These are phyloP conservation scores for Periophthalmus modestus DNA, from an alignment of 2,113 vertebrate species.

Conservation along the genomic window DNA sequence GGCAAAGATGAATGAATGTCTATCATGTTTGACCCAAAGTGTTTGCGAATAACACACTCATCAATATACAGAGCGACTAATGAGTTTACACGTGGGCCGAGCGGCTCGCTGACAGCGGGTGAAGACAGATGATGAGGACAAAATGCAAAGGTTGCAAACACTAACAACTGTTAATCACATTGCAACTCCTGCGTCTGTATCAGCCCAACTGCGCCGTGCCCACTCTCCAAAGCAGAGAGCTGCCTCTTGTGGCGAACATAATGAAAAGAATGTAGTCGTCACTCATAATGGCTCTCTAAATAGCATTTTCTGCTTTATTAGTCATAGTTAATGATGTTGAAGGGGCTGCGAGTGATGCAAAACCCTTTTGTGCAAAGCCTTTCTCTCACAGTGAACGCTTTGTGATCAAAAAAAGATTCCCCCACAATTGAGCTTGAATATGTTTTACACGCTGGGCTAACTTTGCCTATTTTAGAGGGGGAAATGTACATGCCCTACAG, in stretches of 20 bases:
- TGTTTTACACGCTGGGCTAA: constrained; percentile 72
- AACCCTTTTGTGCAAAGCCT: constrained; percentile 69
- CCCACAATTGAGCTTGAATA: constrained; percentile 67
- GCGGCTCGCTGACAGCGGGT: constrained; percentile 47
- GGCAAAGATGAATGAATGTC: neutral
- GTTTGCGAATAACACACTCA: constrained; percentile 14
- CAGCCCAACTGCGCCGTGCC: constrained; percentile 42
- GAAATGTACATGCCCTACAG: constrained; percentile 57
- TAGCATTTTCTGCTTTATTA: constrained; percentile 83
- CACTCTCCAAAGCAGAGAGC: constrained; percentile 39
- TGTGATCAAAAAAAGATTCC: constrained; percentile 70
- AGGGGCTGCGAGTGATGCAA: constrained; percentile 71
- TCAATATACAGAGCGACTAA: constrained; percentile 61
- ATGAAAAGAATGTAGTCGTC: constrained; percentile 75
- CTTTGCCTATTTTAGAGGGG: constrained; percentile 62
- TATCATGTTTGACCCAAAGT: neutral
- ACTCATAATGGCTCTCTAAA: constrained; percentile 78
- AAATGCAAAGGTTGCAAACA: constrained; percentile 62
- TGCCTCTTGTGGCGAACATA: constrained; percentile 60
- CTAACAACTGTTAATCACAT: constrained; percentile 68
- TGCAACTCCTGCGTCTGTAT: constrained; percentile 36
- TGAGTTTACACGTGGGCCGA: constrained; percentile 56
- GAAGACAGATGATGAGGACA: constrained; percentile 38
- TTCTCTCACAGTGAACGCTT: constrained; percentile 63
- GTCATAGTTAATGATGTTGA: constrained; percentile 79